Percentiles rank a stretch among this genome's conserved stretches.
phyloP scores from a whole-genome alignment of 2,797 vertebrate species.

The Rhinella marina region DNA sequence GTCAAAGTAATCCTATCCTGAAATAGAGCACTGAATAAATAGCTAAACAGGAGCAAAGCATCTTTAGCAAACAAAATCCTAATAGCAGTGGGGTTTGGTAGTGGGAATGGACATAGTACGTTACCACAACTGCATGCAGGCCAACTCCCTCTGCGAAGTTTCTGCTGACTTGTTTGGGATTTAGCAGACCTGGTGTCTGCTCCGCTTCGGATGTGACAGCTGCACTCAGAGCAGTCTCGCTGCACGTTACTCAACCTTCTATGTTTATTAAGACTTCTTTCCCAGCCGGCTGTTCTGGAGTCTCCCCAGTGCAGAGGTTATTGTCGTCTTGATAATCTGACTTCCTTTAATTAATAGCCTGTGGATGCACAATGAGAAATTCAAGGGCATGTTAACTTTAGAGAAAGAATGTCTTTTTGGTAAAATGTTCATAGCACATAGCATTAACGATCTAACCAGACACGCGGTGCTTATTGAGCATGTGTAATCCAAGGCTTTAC shows the following conservation, averaged over 20 bases:
- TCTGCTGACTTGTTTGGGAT: conserved; percentile 63
- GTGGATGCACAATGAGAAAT: conserved; percentile 16
- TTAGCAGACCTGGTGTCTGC: conserved; percentile 63
- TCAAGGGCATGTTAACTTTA: neutral
- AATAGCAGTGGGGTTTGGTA: conserved; percentile 41
- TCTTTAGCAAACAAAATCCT: conserved; percentile 59
- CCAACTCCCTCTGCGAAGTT: conserved; percentile 66
- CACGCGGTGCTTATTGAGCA: no score
- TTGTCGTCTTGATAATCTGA: conserved; percentile 15
- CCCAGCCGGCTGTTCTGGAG: conserved; percentile 50
- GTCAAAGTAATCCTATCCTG: conserved; percentile 68
- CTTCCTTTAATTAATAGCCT: conserved; percentile 46
- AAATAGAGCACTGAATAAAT: conserved; percentile 66
- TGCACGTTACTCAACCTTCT: conserved; percentile 64
- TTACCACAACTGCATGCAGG: conserved; percentile 71
- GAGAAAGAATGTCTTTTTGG: neutral
- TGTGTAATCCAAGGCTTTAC: neutral
- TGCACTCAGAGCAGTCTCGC: conserved; percentile 66
- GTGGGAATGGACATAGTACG: conserved; percentile 58
- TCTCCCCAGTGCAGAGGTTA: conserved; percentile 38
- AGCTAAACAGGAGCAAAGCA: conserved; percentile 60
- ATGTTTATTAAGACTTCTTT: conserved; percentile 27
- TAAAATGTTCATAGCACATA: neutral
- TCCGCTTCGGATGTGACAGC: conserved; percentile 68
- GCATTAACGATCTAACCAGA: neutral